phyloP scores from a whole-genome alignment of 2,797 vertebrate genomes.

The Protonibea diacanthus region DNA sequence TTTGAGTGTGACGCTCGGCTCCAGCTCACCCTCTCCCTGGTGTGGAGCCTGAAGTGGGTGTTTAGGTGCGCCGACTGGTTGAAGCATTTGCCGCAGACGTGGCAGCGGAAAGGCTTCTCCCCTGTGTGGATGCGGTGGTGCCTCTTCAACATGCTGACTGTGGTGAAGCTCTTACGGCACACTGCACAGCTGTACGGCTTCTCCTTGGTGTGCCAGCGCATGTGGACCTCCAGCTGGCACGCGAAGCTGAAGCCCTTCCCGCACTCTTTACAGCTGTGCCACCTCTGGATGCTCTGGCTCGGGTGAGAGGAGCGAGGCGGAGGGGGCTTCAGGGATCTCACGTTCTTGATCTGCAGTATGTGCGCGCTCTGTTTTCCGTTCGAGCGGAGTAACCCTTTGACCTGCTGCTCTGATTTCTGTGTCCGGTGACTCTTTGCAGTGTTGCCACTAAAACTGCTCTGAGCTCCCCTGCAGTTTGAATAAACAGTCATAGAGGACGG shows the following conservation, averaged over 20 bases:
- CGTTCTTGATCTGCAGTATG: constrained; percentile 51
- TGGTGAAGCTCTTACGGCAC: constrained; percentile 82
- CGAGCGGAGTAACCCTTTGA: constrained; percentile 31
- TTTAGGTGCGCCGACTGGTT: constrained; percentile 83
- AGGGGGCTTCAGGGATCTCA: constrained; percentile 42
- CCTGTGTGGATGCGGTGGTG: constrained; percentile 84
- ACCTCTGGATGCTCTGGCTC: constrained; percentile 65
- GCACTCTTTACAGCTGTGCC: constrained; percentile 80
- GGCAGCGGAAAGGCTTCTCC: constrained; percentile 81
- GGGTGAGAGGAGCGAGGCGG: constrained; percentile 56
- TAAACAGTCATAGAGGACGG: not conserved
- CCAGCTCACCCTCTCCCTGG: constrained; percentile 69
- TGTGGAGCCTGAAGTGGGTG: constrained; percentile 82
- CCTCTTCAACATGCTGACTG: constrained; percentile 79
- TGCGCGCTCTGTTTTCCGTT: constrained; percentile 51
- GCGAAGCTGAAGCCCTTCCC: constrained; percentile 82
- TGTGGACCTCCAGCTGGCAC: constrained; percentile 83
- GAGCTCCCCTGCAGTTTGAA: constrained; percentile 38
- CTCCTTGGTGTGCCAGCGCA: constrained; percentile 85
- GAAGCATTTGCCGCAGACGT: constrained; percentile 82
- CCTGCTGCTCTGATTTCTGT: constrained; percentile 28
- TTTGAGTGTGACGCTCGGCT: constrained; percentile 39
- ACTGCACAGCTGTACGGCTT: constrained; percentile 79
- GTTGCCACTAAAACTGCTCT: not conserved
- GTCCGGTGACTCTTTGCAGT: constrained; percentile 9